Base-by-base conservation (phyloP, 2,797 vertebrate species). In the Anabacerthia variegaticeps region DNA sequence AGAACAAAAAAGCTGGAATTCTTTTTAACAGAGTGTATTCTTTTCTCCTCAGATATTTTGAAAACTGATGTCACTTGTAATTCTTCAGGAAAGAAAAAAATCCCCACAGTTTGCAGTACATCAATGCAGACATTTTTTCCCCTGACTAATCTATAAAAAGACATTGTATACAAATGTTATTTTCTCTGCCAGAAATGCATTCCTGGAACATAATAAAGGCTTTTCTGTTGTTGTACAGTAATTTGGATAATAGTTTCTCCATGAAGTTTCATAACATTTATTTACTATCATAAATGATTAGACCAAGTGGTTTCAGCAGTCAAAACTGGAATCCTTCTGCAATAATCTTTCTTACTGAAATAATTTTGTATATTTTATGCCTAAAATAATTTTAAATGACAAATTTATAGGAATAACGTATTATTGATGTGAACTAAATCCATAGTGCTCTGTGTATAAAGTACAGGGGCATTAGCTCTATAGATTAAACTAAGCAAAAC, bases 31-130 rank as follows among this genome's bases (percentile, higher is more conserved):
- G 79, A 97, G 93, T 95, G 81, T 97, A 97, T 97, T 97, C 94
- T 96, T 91, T 95, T 97, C 94, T 95, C 95, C 93, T 97, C 87
- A 95, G 94, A 97, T 97, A 95, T 92, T 97, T 92, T 95, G 90
- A 96, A 97, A 97, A 96, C 91, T 97, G 97, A 98, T 97, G 97
- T 97, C 97, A 98, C 93, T 98, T 95, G 76, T 97, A 97, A 98
- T 98, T 97, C 96, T 95, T 95, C 32, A 77, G 67, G 44, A 83
- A 94, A 96, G 92, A 76, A 80, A 96, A 91, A 91, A 97, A 93
- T 95, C 92, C 78, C 83, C 94, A 77, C 94, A 94, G 92, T 96
- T 96, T 95, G 93, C 95, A 97, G 88, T 92, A 95, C 77, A 96
- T 96, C 97, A 97, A 80, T 96, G 96, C 96, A 97, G 89, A 96